Percentiles rank a stretch among this genome's conserved stretches.
phyloP scores from a whole-genome alignment of 2,113 vertebrate species.

The Actenoides lindsayi region DNA sequence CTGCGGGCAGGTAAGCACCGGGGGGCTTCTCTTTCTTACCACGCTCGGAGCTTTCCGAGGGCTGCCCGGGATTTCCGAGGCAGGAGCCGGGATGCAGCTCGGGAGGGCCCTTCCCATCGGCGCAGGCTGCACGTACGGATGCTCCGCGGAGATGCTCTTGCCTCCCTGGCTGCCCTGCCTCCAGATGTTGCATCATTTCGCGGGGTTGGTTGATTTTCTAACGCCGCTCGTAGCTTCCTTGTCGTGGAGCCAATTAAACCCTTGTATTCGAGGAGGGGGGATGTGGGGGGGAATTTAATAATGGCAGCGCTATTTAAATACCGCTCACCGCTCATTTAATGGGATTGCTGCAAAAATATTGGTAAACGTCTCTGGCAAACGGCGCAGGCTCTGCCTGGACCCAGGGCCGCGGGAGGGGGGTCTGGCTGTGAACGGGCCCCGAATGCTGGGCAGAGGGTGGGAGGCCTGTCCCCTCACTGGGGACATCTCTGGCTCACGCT shows the following conservation, averaged over 20 bases:
- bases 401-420: rapidly evolving
- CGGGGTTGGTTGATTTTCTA: neutral
- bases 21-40: conserved; percentile 1
- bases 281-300: neutral
- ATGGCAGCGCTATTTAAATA: neutral
- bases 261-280: rapidly evolving
- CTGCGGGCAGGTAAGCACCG: conserved; percentile 42
- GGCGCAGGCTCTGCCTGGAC: neutral
- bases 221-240: neutral
- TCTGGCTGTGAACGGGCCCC: neutral
- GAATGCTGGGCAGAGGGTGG: rapidly evolving
- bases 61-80: neutral
- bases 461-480: neutral
- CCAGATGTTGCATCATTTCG: conserved; percentile 52
- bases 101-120: neutral
- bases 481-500: neutral
- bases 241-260: neutral
- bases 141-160: neutral
- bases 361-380: neutral
- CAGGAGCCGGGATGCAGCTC: neutral
- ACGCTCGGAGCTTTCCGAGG: neutral
- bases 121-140: neutral
- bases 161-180: conserved; percentile 23
- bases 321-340: neutral
- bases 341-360: neutral